Conservation (phyloP, 2,113 vertebrate species). For the Thamnaconus septentrionalis region DNA sequence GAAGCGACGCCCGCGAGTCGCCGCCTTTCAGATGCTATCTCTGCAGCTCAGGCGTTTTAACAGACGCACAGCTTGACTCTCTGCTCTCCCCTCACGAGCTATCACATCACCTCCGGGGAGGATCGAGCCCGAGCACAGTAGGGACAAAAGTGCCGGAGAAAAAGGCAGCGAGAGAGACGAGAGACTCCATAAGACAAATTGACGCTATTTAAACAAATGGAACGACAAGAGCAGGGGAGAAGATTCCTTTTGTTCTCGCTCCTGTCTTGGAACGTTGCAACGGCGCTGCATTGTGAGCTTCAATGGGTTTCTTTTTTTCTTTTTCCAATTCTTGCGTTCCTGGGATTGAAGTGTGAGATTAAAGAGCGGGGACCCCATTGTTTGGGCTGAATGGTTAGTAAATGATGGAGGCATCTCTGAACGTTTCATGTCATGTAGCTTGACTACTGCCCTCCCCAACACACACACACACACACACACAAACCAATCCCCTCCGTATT, state of each 20-base stretch:
- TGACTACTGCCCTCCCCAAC: neutral
- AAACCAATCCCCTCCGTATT: no score
- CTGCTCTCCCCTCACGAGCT: constrained; percentile 5
- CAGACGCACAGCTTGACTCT: constrained; percentile 4
- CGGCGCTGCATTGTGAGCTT: neutral
- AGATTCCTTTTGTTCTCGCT: constrained; percentile 18
- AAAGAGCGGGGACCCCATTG: constrained; percentile 18
- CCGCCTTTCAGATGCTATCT: no score
- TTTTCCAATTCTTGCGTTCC: constrained; percentile 21
- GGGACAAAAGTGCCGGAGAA: constrained; percentile 8
- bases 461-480: no score
- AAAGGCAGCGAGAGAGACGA: neutral
- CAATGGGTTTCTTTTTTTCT: constrained; percentile 16
- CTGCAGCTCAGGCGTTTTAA: no score
- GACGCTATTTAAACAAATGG: constrained; percentile 40
- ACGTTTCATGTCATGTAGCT: constrained; percentile 1
- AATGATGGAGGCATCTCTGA: neutral
- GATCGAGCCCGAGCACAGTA: constrained; percentile 22
- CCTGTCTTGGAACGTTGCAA: constrained; percentile 24
- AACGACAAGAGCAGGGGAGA: constrained; percentile 17
- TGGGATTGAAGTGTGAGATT: constrained; percentile 26
- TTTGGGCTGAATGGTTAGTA: constrained; percentile 6
- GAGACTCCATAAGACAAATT: constrained; percentile 16
- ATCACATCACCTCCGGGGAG: constrained; percentile 27
- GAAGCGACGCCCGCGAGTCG: no score